Evolutionary conservation across 2,797 vertebrate species (phyloP), one percentile per base, ranked within the genome.

Genomic region (Synanceia verrucosa): DNA sequence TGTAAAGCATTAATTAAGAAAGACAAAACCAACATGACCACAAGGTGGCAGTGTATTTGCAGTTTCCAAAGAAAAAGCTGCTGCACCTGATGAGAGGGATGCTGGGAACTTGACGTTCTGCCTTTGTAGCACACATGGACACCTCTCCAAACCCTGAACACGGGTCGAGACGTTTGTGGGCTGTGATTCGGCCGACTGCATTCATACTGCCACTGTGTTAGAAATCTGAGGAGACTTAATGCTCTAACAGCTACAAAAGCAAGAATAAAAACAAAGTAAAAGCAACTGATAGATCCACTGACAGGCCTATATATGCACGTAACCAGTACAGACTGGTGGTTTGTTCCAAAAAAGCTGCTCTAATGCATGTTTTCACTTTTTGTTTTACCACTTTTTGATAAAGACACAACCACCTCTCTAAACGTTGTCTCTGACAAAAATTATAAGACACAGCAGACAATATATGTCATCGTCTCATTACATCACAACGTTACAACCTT

Each of bases 11-110:
- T 9, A 43, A 43, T 43, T 43, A 16, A 41, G 18, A 9, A 41
- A n/a, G 39, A 41, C 18, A 43, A 31, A 31, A 28, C 33, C 72
- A 14, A 13, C 37, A 12, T 28, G 29, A 63, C 72, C 88, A 85
- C 37, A 65, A 69, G 86, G 70, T 70, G 86, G 74, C 70, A 55
- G 59, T 76, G 36, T 68, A 23, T 23, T 2, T 31, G 14, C 43
- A 47, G 9, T 19, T 70, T 62, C n/a, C 36, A 33, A 21, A 33
- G 19, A 10, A 33, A 18, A 50, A 78, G 9, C 21, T 0, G 2
- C 44, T 28, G 14, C 14, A 13, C 41, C 18, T 36, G 51, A 64
- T 24, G 12, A 33, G 29, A 46, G 18, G 9, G 24, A 41, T 8
- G 5, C 1, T 24, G 46, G 24, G 39, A 73, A 85, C 71, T 50